phyloP scores from a whole-genome alignment of 2,797 vertebrate genomes.

The Siniperca scherzeri region DNA sequence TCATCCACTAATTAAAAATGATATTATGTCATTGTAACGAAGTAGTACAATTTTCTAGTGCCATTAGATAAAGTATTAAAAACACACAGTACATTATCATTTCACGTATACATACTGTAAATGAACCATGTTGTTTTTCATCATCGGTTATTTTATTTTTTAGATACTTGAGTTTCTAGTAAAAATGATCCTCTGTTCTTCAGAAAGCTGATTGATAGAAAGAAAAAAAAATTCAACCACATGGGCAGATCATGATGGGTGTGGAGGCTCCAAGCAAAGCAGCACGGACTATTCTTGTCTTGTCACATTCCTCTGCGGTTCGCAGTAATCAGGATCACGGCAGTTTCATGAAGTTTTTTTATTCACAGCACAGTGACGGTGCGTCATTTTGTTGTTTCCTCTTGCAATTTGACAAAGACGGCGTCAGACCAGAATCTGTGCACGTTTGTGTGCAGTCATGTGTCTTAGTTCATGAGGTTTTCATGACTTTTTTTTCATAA shows the following conservation, averaged over 20 bases:
- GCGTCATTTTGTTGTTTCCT: background rate
- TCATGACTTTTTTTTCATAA: background rate
- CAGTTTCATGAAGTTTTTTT: background rate
- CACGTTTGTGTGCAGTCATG: conserved; percentile 5
- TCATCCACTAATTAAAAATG: background rate
- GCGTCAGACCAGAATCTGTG: background rate
- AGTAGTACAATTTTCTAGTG: background rate
- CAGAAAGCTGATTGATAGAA: background rate
- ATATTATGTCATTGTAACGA: too few relatives aligned
- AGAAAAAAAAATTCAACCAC: background rate
- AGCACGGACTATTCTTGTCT: conserved; percentile 13
- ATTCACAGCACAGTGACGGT: background rate
- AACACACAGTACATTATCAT: too few relatives aligned
- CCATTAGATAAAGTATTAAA: background rate
- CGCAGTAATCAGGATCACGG: background rate
- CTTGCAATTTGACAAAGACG: background rate
- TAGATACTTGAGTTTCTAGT: too few relatives aligned
- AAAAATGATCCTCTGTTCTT: background rate
- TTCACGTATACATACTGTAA: too few relatives aligned
- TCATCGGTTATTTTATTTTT: too few relatives aligned
- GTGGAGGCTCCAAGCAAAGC: conserved; percentile 3
- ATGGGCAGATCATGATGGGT: background rate
- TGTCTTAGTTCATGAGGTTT: background rate
- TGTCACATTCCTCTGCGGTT: conserved; percentile 26
- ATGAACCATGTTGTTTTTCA: too few relatives aligned